Evolutionary conservation across 2,113 vertebrate genomes (phyloP).

Genomic region (Muscicapa adusta): DNA sequence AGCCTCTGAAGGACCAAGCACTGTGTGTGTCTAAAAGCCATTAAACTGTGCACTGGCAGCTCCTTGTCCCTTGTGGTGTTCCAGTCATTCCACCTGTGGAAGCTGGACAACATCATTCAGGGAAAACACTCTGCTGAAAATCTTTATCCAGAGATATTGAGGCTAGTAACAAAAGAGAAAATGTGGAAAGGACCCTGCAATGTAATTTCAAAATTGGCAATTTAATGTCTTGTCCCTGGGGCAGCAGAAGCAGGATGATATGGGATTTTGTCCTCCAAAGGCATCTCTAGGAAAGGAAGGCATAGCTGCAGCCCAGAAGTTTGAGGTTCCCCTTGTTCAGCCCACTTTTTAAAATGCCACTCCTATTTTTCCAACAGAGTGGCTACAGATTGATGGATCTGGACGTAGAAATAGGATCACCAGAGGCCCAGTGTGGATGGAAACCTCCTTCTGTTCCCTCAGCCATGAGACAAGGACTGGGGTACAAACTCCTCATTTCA

Average conservation of each 20-base stretch:
- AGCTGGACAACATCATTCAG: background rate
- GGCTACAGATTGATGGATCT: background rate
- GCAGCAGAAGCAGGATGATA: background rate
- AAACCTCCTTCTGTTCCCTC: background rate
- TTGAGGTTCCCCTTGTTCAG: background rate
- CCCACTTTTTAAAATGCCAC: background rate
- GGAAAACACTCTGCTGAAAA: background rate
- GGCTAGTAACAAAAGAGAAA: background rate
- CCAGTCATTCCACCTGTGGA: background rate
- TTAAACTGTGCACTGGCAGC: background rate
- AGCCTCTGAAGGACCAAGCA: background rate
- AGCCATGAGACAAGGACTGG: background rate
- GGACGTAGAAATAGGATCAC: background rate
- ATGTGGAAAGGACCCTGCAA: rapidly evolving
- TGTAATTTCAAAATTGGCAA: background rate
- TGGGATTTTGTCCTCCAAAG: background rate
- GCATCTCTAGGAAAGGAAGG: background rate
- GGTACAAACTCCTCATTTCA: background rate
- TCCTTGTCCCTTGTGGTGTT: background rate
- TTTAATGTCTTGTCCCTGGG: background rate
- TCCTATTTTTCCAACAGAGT: background rate
- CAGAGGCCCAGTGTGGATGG: background rate
- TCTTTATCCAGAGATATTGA: background rate
- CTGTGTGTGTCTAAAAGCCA: background rate
- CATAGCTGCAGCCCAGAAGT: rapidly evolving